A percentile compares a stretch with the other conserved stretches of the same genome.
Evolutionary conservation across 2,888 invertebrate species (phyloP).

Genomic region (Cephalotes varians): DNA sequence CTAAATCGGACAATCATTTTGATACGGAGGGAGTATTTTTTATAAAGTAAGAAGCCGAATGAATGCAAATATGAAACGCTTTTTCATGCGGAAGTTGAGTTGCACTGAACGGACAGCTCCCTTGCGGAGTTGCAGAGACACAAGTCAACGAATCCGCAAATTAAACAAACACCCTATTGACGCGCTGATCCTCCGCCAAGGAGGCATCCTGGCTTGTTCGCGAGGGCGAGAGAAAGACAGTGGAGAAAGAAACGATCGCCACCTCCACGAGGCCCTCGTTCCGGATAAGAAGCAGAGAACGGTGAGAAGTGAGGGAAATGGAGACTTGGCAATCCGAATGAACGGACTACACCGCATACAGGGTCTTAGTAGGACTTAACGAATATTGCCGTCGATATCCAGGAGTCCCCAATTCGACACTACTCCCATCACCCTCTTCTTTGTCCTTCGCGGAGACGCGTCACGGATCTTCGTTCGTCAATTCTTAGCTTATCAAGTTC

Average conservation of each 20-base stretch:
- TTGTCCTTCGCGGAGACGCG: conserved; percentile 67
- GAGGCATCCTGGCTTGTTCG: conserved; percentile 57
- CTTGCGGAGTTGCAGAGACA: conserved; percentile 33
- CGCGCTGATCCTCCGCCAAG: conserved; percentile 80
- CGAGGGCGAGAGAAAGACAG: conserved; percentile 58
- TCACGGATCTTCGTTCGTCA: conserved; percentile 66
- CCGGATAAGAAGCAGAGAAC: conserved; percentile 59
- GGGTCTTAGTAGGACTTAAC: conserved; percentile 83
- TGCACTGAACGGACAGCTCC: conserved; percentile 48
- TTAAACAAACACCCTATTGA: conserved; percentile 84
- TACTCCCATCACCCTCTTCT: conserved; percentile 56
- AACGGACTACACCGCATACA: conserved; percentile 79
- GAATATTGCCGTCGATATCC: conserved; percentile 84
- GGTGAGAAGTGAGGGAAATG: conserved; percentile 59
- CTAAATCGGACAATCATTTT: no score
- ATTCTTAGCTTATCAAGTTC: conserved; percentile 65
- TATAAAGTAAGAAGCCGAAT: neutral
- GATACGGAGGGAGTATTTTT: no score
- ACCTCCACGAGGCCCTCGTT: conserved; percentile 54
- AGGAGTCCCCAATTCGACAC: conserved; percentile 69
- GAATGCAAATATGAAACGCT: neutral
- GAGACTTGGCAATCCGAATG: conserved; percentile 78
- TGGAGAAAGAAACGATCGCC: conserved; percentile 63
- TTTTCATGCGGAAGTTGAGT: conserved; percentile 43
- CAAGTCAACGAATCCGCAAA: conserved; percentile 77